phyloP scores from a whole-genome alignment of 1,140 invertebrate genomes.

The Phocides pigmalion region DNA sequence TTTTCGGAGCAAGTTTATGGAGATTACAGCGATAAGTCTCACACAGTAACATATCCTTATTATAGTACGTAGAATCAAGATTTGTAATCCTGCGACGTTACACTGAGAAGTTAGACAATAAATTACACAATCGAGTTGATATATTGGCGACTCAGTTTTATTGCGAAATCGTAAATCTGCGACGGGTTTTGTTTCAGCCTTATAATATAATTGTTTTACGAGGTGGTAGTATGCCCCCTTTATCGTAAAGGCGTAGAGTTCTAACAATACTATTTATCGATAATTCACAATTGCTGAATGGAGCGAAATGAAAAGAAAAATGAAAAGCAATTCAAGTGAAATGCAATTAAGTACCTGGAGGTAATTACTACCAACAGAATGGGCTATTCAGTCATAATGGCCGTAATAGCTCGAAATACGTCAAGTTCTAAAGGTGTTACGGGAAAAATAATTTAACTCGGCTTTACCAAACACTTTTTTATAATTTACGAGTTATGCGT shows the following conservation, averaged over 20 bases:
- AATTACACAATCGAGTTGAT: constrained; percentile 24
- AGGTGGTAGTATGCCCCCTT: too few relatives aligned
- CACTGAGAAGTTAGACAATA: constrained; percentile 9
- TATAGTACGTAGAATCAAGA: neutral
- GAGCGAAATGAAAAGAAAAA: neutral
- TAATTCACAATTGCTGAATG: neutral
- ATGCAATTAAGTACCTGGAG: constrained; percentile 14
- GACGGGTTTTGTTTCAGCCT: too few relatives aligned
- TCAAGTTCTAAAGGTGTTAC: neutral
- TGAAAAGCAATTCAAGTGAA: constrained; percentile 13
- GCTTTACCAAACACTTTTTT: neutral
- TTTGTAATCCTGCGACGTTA: constrained; percentile 2
- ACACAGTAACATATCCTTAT: neutral
- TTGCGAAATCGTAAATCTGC: constrained; percentile 18
- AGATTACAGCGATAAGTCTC: too few relatives aligned
- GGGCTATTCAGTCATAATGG: constrained; percentile 9
- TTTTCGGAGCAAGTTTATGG: too few relatives aligned
- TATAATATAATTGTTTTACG: too few relatives aligned
- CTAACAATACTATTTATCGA: neutral
- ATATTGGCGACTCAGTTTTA: constrained; percentile 20
- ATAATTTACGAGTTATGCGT: neutral
- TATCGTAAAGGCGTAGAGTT: neutral
- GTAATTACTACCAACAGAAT: constrained; percentile 4
- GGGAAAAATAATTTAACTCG: neutral
- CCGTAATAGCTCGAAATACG: constrained; percentile 9